Evolutionary conservation across 2,888 invertebrate genomes (phyloP).

Genomic region (Adineta ricciae): DNA sequence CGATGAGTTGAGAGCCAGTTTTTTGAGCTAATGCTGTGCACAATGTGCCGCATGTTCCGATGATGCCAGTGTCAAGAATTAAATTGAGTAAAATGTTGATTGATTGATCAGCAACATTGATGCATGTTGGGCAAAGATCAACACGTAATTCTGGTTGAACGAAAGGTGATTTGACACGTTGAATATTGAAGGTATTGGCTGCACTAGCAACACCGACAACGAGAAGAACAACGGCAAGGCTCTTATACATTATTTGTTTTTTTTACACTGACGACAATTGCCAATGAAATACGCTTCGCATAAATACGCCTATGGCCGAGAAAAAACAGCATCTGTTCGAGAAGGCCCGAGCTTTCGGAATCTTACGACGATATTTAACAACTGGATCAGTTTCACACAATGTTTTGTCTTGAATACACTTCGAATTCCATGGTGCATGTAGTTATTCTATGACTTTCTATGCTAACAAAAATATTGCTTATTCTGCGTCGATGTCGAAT

Average conservation of each 20-base stretch:
- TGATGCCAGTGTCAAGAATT: constrained; percentile 40
- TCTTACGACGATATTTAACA: not conserved
- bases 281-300: not conserved
- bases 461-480: no score
- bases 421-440: not conserved
- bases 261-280: not conserved
- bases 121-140: constrained; percentile 41
- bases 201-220: not conserved
- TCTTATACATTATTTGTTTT: not conserved
- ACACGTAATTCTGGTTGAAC: constrained; percentile 32
- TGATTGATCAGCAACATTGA: constrained; percentile 41
- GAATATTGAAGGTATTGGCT: not conserved
- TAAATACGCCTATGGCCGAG: not conserved
- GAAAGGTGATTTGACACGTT: not conserved
- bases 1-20: constrained; percentile 38
- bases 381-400: not conserved
- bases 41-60: constrained; percentile 39
- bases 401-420: not conserved
- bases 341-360: no score
- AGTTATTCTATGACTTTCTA: not conserved
- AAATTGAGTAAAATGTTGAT: constrained; percentile 41
- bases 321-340: not conserved
- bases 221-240: not conserved
- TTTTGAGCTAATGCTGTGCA: constrained; percentile 39
- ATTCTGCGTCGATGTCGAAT: no score